Conservation (phyloP, 2,113 vertebrate genomes). For the Rhinogobius similis region DNA sequence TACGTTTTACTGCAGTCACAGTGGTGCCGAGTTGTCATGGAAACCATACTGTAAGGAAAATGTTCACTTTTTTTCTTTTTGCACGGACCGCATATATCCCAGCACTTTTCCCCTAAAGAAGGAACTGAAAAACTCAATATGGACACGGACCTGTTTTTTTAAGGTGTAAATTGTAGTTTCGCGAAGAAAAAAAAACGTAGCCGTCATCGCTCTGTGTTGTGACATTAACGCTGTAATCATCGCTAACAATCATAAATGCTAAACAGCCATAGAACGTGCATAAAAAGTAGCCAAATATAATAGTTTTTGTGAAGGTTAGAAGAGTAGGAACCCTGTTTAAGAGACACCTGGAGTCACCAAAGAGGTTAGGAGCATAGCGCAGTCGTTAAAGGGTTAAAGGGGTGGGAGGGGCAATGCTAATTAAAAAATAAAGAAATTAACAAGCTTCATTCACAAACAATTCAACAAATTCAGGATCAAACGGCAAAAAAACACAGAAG, state of each 20-base stretch:
- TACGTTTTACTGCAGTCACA: conserved; percentile 13
- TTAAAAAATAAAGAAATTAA: neutral
- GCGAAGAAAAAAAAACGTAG: conserved; percentile 10
- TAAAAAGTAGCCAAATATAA: conserved; percentile 1
- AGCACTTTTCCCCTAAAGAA: conserved; percentile 15
- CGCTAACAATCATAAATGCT: conserved; percentile 2
- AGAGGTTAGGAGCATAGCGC: conserved; percentile 50
- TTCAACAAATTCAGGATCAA: conserved; percentile 43
- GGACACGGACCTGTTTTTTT: conserved; percentile 1
- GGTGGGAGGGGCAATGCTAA: neutral
- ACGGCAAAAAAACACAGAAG: neutral
- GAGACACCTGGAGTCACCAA: conserved; percentile 51
- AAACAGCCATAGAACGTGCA: conserved; percentile 10
- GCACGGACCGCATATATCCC: conserved; percentile 6
- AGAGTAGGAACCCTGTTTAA: conserved; percentile 64
- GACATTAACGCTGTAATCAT: conserved; percentile 26
- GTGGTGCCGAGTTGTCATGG: conserved; percentile 8
- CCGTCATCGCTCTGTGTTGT: conserved; percentile 31
- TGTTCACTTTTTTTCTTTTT: neutral
- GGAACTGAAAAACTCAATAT: neutral
- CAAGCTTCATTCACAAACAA: conserved; percentile 39
- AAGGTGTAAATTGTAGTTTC: conserved; percentile 15
- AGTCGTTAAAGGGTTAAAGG: conserved; percentile 13
- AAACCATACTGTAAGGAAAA: conserved; percentile 11
- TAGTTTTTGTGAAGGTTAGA: neutral